Evolutionary conservation across 2,113 vertebrate species (phyloP).

Genomic region (Motacilla tschutschensis): DNA sequence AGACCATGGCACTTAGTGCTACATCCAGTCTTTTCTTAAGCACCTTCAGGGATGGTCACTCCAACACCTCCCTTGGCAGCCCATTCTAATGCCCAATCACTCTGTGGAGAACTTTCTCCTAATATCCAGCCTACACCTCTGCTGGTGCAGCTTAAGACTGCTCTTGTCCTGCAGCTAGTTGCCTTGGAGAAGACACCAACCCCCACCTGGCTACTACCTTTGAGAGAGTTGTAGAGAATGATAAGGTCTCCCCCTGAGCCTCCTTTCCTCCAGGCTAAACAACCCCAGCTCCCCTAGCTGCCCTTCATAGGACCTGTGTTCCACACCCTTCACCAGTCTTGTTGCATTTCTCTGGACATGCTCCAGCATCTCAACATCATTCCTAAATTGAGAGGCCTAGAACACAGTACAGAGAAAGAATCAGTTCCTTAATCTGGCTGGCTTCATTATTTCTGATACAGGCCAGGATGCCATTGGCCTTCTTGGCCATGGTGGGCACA

Average conservation of each 20-base stretch:
- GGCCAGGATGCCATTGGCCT: background rate
- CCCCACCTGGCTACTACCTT: background rate
- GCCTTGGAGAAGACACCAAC: background rate
- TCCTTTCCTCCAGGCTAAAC: background rate
- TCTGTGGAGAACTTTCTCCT: background rate
- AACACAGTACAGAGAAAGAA: background rate
- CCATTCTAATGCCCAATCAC: no score
- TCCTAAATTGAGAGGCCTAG: background rate
- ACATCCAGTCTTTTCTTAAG: background rate
- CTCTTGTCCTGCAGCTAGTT: background rate
- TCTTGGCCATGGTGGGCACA: background rate
- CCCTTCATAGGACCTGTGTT: background rate
- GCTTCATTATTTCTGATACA: background rate
- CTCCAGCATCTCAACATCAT: background rate
- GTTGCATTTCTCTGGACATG: background rate
- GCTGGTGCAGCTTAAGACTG: background rate
- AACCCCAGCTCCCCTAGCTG: background rate
- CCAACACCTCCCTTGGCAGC: background rate
- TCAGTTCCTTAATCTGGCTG: background rate
- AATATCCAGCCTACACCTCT: background rate
- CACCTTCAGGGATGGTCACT: background rate
- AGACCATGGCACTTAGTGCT: background rate
- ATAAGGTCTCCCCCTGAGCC: background rate
- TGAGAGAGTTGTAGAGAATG: background rate
- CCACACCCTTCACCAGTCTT: background rate